Base-by-base conservation (phyloP, 2,113 vertebrate species). In the Noctilio leporinus region DNA sequence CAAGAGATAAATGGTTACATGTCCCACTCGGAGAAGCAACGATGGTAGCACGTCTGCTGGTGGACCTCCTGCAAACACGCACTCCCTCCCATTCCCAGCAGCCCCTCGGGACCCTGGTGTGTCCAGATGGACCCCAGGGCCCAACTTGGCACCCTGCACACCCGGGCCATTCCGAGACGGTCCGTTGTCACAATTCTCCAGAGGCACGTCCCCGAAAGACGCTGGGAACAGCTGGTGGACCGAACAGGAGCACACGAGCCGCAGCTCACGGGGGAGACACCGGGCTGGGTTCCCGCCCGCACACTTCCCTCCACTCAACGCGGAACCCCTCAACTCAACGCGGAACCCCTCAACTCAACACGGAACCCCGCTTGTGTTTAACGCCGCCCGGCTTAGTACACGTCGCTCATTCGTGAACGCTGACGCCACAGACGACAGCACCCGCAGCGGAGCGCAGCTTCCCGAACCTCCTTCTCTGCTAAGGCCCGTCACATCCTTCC, bases 341-440 rank as follows among this genome's bases (percentile, higher is more conserved):
- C 3, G 7, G 2, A 33, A 40, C 10, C 4, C n/a, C 33, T n/a
- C 81, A 33, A 4, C n/a, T 24, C 45, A 5, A 24, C 30, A 28
- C 3, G 7, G 2, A 33, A 40, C 10, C 35, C 49, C 30, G 62
- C 8, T 38, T 10, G 43, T 0, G 45, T 64, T n/a, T 14, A 33
- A 24, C 76, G 22, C 38, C 47, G 24, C n/a, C 30, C 30, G 24
- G 16, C 22, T 35, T 19, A 7, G 78, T 4, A n/a, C 1, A 3
- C 1, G 4, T 0, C 0, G 51, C 1, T 26, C n/a, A 1, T 20
- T 76, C 33, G 2, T 26, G 2, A 14, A 10, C 43, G 12, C 0
- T 1, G 28, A 62, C 47, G 3, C 0, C 2, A 28, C n/a, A n/a
- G 4, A 1, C 1, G 4, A 11, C 4, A 4, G n/a, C 40, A 4